These are phyloP conservation scores for Sebastes minor DNA, from an alignment of 2,797 vertebrate genomes.

Conservation along the genomic window DNA sequence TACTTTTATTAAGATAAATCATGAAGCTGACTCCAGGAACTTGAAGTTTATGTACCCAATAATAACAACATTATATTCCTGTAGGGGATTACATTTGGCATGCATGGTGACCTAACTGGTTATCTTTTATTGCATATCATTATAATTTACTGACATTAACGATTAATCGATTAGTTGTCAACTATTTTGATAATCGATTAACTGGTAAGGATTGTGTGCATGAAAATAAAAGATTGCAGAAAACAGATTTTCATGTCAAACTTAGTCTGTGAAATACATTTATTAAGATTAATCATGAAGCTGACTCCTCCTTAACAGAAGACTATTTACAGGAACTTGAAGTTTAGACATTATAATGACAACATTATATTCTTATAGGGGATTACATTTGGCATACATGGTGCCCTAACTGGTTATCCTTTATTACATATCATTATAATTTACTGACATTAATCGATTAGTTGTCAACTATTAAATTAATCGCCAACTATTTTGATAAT, in stretches of 20 bases:
- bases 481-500: too few species aligned
- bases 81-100: background rate
- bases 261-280: background rate
- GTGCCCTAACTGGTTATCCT: background rate
- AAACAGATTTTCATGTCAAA: background rate
- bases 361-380: background rate
- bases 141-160: background rate
- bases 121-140: background rate
- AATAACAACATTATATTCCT: background rate
- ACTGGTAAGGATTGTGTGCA: background rate
- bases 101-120: background rate
- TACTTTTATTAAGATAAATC: background rate
- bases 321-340: background rate
- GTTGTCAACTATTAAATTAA: too few species aligned
- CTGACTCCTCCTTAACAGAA: background rate
- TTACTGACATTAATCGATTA: background rate
- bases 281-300: background rate
- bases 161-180: too few species aligned
- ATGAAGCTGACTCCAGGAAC: background rate
- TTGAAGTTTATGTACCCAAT: background rate
- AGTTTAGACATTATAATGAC: background rate
- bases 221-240: background rate
- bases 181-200: too few species aligned
- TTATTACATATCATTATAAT: background rate
- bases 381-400: background rate